Evolutionary conservation across 2,888 invertebrate genomes (phyloP).

Genomic region (Deroplatys truncata): DNA sequence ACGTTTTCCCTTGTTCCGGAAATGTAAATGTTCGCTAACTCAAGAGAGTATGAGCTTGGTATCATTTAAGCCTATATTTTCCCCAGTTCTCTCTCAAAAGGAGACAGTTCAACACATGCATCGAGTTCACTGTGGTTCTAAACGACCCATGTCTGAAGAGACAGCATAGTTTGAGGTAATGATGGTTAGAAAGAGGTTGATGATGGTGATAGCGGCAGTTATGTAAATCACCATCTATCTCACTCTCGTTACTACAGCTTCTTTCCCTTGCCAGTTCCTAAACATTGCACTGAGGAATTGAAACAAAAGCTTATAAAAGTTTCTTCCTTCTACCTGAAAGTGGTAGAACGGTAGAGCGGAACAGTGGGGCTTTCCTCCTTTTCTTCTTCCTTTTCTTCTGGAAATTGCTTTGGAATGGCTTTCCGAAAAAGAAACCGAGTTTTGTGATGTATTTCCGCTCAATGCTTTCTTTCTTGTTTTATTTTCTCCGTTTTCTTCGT

Average conservation of each 20-base stretch:
- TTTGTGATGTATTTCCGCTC: background rate
- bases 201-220: background rate
- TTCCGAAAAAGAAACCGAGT: background rate
- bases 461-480: background rate
- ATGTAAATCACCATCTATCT: background rate
- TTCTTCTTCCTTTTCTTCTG: background rate
- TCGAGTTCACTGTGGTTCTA: too few relatives aligned
- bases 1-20: too few relatives aligned
- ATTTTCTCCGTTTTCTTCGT: background rate
- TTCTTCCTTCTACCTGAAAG: background rate
- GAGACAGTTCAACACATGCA: too few relatives aligned
- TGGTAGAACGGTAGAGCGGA: background rate
- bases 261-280: background rate
- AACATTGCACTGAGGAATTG: background rate
- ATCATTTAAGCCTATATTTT: too few relatives aligned
- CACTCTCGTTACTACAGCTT: background rate
- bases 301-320: background rate
- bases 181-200: background rate
- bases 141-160: background rate
- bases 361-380: background rate
- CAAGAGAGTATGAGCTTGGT: too few relatives aligned
- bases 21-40: too few relatives aligned
- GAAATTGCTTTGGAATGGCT: background rate
- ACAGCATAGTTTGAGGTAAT: too few relatives aligned
- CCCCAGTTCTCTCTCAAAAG: too few relatives aligned